Evolutionary conservation across 2,113 vertebrate species (phyloP), one percentile per base, ranked within the genome.

Genomic region (Pluvialis apricaria): DNA sequence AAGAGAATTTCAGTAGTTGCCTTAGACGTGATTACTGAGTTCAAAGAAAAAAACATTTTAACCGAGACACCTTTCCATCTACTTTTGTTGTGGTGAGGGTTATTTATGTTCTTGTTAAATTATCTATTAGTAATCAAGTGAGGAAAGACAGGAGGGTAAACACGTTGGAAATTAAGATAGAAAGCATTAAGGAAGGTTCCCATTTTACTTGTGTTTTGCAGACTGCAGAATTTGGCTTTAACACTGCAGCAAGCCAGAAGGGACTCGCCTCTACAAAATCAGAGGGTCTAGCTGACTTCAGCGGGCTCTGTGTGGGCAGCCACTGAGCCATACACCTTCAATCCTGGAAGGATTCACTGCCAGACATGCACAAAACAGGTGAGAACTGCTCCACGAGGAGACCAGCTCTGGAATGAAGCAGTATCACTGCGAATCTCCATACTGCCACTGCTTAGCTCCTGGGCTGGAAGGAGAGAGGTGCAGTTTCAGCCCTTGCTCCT

Each of bases 61-160:
- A 79, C 69, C 14, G 31, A 68, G 47, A 52, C 49, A 45, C 13
- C 4, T 72, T 88, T 85, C 51, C 15, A 80, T 80, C 62, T 86
- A 15, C 45, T 61, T 82, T 55, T 68, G 22, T 84, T 90, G 90
- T 79, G 34, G 25, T 61, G 22, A 86, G 31, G n/a, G 34, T 91
- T 91, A 64, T 91, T 96, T 82, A n/a, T 6, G 21, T 51, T 88
- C 91, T 78, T 75, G 57, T 86, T 76, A 82, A 94, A 91, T 82
- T 15, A 76, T 29, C 29, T 75, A 18, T 72, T 57, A 85, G 45
- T 47, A 89, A 82, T 89, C 73, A 79, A 79, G 31, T 72, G 73
- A 82, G 44, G 29, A 61, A 86, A 87, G 47, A 42, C 31, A 70
- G 58, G 22, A 83, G 6, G 18, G 22, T 86, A 95, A 92, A 79